phyloP scores from a whole-genome alignment of 2,113 vertebrate genomes.

The Myocastor coypus region DNA sequence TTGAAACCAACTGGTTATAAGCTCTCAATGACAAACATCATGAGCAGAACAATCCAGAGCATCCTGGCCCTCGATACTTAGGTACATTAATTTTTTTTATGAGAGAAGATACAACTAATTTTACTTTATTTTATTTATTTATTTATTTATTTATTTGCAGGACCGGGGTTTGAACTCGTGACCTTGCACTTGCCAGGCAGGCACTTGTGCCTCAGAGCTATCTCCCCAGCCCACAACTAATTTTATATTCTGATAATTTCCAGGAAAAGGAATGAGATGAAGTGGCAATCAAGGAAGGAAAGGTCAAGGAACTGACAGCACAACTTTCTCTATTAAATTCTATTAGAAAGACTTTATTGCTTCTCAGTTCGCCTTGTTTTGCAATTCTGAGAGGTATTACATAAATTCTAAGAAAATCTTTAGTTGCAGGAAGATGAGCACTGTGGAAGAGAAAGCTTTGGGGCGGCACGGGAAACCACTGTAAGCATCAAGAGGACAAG shows the following conservation, averaged over 20 bases:
- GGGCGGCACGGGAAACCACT: background rate
- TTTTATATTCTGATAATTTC: background rate
- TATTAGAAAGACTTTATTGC: background rate
- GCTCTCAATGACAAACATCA: background rate
- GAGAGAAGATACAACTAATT: background rate
- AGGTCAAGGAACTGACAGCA: background rate
- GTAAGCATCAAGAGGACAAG: background rate
- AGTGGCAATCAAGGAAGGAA: accelerated
- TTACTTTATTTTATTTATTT: no score
- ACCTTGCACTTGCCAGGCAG: no score
- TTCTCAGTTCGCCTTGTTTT: background rate
- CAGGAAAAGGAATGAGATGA: background rate
- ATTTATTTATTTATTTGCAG: no score
- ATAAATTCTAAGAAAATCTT: background rate
- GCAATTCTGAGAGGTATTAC: background rate
- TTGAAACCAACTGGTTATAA: background rate
- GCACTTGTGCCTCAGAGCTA: no score
- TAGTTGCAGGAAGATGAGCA: background rate
- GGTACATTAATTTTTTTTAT: background rate
- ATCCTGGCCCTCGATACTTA: background rate
- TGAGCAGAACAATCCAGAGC: background rate
- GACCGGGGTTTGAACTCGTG: no score
- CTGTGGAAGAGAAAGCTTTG: background rate
- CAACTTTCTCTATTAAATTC: background rate
- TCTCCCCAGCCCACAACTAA: no score